phyloP scores from a whole-genome alignment of 2,888 invertebrate genomes.

The Zelleria hepariella region DNA sequence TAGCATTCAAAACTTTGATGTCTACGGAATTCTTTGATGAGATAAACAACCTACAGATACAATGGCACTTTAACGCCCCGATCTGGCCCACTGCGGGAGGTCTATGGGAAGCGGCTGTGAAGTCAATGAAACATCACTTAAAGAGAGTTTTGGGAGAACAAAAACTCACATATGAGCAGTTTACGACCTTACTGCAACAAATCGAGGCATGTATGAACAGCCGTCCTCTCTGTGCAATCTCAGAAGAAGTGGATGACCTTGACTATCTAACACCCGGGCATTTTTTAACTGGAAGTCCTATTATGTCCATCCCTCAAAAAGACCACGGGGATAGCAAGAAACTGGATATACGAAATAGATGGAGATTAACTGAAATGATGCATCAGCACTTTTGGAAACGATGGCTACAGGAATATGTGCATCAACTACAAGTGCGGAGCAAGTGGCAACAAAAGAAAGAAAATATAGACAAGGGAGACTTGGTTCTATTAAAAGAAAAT shows the following conservation, averaged over 20 bases:
- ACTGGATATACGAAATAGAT: too few relatives aligned
- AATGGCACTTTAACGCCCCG: slow-evolving; percentile 8
- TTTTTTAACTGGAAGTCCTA: slow-evolving; percentile 1
- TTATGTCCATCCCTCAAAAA: neutral
- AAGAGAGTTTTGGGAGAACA: slow-evolving; percentile 1
- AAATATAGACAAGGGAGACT: too few relatives aligned
- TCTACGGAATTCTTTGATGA: neutral
- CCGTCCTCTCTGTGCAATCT: slow-evolving; percentile 2
- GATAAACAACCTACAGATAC: neutral
- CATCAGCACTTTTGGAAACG: too few relatives aligned
- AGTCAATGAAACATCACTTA: neutral
- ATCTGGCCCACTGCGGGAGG: neutral
- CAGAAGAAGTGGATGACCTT: slow-evolving; percentile 2
- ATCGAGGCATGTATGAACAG: slow-evolving; percentile 7
- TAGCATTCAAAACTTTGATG: neutral
- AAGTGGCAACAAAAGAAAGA: too few relatives aligned
- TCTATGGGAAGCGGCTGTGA: slow-evolving; percentile 6
- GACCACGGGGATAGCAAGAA: too few relatives aligned
- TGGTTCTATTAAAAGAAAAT: too few relatives aligned
- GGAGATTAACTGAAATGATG: too few relatives aligned
- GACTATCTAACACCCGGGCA: slow-evolving; percentile 5
- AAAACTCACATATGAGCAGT: slow-evolving; percentile 4
- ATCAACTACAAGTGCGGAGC: too few relatives aligned
- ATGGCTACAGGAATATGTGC: too few relatives aligned
- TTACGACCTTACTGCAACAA: slow-evolving; percentile 2